Evolutionary conservation across 37 sponge, comb jelly and placozoan genomes (phyloP).

Genomic region (Diacarnus erythraeanus): DNA sequence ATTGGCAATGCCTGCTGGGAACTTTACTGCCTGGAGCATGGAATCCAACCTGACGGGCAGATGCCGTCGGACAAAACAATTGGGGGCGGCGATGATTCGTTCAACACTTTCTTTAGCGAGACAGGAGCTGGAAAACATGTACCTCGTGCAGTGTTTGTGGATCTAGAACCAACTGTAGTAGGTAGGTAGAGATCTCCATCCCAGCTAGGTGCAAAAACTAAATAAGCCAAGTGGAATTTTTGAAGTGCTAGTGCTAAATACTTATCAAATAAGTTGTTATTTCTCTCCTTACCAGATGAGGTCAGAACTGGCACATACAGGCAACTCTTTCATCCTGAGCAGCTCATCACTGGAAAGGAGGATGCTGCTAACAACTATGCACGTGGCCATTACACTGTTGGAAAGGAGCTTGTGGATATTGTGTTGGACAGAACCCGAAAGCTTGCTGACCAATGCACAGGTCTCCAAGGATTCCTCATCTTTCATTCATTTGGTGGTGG

Average conservation of each 20-base stretch:
- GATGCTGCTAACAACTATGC: constrained; percentile 98
- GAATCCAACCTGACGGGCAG: constrained; percentile 98
- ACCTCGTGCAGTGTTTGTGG: constrained; percentile 96
- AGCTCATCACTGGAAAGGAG: constrained; percentile 90
- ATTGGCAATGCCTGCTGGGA: constrained; percentile 99
- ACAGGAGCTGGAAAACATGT: constrained; percentile 99
- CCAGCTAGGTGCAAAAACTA: too few relatives aligned
- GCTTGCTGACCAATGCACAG: constrained; percentile 94
- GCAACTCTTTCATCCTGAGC: constrained; percentile 96
- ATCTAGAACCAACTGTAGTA: constrained; percentile 97
- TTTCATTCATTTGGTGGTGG: constrained; percentile 98
- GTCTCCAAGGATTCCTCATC: constrained; percentile 95
- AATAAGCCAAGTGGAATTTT: too few relatives aligned
- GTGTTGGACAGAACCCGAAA: constrained; percentile 90
- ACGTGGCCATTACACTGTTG: constrained; percentile 95
- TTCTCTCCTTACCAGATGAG: constrained; percentile 60
- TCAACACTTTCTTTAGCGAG: constrained; percentile 99
- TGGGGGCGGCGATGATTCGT: constrained; percentile 97
- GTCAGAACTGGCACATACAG: constrained; percentile 94
- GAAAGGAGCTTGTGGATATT: constrained; percentile 87
- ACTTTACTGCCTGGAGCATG: constrained; percentile 98
- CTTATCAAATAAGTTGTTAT: neutral
- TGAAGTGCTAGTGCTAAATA: too few relatives aligned
- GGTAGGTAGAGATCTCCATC: constrained; percentile 43
- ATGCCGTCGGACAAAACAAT: constrained; percentile 98